Base-by-base conservation (phyloP, 2,113 vertebrate genomes). In the Nannobrachium achirus region DNA sequence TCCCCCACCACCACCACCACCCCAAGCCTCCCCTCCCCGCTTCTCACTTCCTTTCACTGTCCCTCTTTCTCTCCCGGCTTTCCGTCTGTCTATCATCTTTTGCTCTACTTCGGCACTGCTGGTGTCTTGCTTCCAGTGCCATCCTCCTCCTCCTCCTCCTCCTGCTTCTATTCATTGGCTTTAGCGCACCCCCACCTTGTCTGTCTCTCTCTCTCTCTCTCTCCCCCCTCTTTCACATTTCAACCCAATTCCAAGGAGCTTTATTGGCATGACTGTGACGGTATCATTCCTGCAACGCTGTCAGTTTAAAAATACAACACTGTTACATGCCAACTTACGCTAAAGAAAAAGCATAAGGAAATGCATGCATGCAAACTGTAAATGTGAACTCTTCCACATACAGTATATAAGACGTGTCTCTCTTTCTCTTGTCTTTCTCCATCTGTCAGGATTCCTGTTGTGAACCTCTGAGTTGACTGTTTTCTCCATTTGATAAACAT, bases 391-490 rank as follows among this genome's bases (percentile, higher is more conserved):
- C 25, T 33, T 33, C 25, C 25, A 33, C 25, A 33, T n/a, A n/a
- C n/a, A 33, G 6, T 33, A 33, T 25, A 25, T 33, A 33, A 33
- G n/a, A n/a, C n/a, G 25, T 33, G 25, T 48, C 1, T 25, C 45
- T n/a, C 57, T 67, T 45, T 65, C 56, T 58, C 9, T 80, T 83
- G 39, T 87, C 75, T 86, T 73, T 90, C 76, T 50, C 78, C 73
- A 53, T 52, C 49, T 82, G 80, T 69, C 86, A 94, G 93, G 86
- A 93, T 94, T 84, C 93, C 93, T 52, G 93, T 94, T 66, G 93
- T 94, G 88, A 94, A 93, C 89, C 90, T 94, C 83, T 94, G 88
- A 93, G 76, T 69, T 74, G 87, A 86, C 87, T 77, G 68, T 83
- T 80, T 84, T 52, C 59, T 84, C 79, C 80, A 79, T 81, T 80